Evolutionary conservation across 2,888 invertebrate genomes (phyloP), one percentile per base, ranked within the genome.

Genomic region (Volucella inflata): DNA sequence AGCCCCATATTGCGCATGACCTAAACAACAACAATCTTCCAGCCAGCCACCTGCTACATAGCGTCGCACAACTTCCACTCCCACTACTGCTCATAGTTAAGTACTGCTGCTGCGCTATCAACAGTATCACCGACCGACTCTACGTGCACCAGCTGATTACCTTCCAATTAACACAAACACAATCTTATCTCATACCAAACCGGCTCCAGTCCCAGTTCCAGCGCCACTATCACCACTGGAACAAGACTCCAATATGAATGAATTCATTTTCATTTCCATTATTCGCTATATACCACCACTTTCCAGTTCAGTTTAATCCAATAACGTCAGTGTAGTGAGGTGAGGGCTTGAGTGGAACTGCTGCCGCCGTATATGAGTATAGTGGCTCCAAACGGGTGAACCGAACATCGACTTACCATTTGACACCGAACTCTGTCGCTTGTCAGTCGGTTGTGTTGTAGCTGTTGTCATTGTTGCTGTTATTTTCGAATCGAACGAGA

Each of bases 11-110:
- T 77, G 85, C 85, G 85, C 85, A 85, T 81, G 81, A 68, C 12
- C 81, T 51, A 72, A 85, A 81, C 72, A 81, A 68, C 67, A 81
- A 76, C 81, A 85, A 53, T 36, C 80, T 80, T 80, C 84, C 80
- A 85, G 67, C 68, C 68, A 59, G 74, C 72, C 83, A 83, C 74
- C 78, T 83, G 83, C 78, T 62, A 57, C 48, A n/a, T 57, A 50
- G n/a, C 21, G 50, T 44, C 44, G 59, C 51, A 53, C 50, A 51
- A 10, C 64, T 16, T 17, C 46, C 8, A 44, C 53, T 44, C 36
- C 71, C 21, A 10, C n/a, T 57, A 11, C 11, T 38, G 21, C 9
- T 10, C 2, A 36, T 46, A 38, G 53, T 16, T 14, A 36, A 38
- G 44, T 21, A 14, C 14, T 17, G 53, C 59, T 30, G n/a, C 64